Evolutionary conservation across 2,888 invertebrate genomes (phyloP).

Genomic region (Polymixis flavicincta): DNA sequence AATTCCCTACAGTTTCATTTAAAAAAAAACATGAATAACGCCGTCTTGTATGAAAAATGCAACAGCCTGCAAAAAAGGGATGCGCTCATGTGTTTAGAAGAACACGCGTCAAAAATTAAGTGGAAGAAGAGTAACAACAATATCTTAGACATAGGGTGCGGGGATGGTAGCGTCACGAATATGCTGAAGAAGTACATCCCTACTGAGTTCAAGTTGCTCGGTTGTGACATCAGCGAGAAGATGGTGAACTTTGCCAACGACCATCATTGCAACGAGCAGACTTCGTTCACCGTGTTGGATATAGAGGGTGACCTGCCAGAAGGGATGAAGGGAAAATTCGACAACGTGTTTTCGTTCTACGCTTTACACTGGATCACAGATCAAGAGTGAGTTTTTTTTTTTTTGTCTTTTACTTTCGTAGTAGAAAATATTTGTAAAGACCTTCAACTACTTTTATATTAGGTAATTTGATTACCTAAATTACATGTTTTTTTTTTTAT

Average conservation of each 20-base stretch:
- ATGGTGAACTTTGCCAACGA: conserved; percentile 93
- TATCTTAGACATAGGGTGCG: conserved; percentile 93
- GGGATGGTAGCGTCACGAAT: conserved; percentile 93
- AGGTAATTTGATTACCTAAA: neutral
- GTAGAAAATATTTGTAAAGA: neutral
- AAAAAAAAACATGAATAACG: conserved; percentile 88
- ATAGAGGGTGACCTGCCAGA: conserved; percentile 88
- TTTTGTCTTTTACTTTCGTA: neutral
- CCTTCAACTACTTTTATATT: too few relatives aligned
- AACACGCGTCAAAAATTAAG: conserved; percentile 90
- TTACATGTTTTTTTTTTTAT: neutral
- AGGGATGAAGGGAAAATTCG: conserved; percentile 88
- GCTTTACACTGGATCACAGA: conserved; percentile 95
- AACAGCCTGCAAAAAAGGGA: conserved; percentile 92
- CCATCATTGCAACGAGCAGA: conserved; percentile 82
- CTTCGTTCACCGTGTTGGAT: conserved; percentile 90
- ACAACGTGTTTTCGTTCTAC: conserved; percentile 94
- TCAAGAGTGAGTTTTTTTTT: conserved; percentile 89
- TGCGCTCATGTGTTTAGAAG: conserved; percentile 88
- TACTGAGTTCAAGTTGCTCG: conserved; percentile 87
- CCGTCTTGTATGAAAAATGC: conserved; percentile 92
- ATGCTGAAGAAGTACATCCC: conserved; percentile 91
- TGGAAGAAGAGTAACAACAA: conserved; percentile 86
- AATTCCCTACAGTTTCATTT: conserved; percentile 28
- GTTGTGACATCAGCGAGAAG: conserved; percentile 92